Percentiles rank a stretch among this genome's conserved stretches.
These are phyloP conservation scores for Sitta europaea DNA, from an alignment of 2,113 vertebrate genomes.

Conservation along the genomic window DNA sequence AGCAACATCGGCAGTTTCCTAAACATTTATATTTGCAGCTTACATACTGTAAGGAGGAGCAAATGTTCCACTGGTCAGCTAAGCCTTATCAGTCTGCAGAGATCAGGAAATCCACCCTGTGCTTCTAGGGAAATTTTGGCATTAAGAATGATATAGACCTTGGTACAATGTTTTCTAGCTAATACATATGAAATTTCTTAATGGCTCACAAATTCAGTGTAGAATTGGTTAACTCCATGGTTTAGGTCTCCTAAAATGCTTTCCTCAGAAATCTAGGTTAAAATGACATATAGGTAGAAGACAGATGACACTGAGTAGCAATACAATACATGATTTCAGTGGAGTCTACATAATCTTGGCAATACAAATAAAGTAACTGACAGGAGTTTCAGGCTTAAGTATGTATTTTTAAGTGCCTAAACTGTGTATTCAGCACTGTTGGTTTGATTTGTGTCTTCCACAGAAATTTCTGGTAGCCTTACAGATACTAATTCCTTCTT, in stretches of 20 bases:
- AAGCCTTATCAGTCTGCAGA: neutral
- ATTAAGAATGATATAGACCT: neutral
- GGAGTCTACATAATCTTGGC: conserved; percentile 5
- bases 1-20: neutral
- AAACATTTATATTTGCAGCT: neutral
- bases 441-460: conserved; percentile 20
- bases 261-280: conserved; percentile 30
- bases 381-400: conserved; percentile 32
- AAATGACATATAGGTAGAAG: conserved; percentile 25
- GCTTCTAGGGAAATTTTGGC: neutral
- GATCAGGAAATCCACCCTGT: neutral
- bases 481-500: conserved; percentile 66
- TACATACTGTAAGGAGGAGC: neutral
- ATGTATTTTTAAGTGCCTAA: conserved; percentile 11
- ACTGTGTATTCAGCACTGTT: conserved; percentile 45
- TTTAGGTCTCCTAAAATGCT: conserved; percentile 5
- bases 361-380: conserved; percentile 42
- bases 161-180: neutral
- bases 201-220: neutral
- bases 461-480: conserved; percentile 53
- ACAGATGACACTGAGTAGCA: neutral
- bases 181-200: neutral
- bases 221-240: neutral
- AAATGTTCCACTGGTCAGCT: neutral
- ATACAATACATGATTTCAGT: conserved; percentile 3